Conservation (phyloP, 2,888 invertebrate species). For the Branchipolynoe longqiensis region DNA sequence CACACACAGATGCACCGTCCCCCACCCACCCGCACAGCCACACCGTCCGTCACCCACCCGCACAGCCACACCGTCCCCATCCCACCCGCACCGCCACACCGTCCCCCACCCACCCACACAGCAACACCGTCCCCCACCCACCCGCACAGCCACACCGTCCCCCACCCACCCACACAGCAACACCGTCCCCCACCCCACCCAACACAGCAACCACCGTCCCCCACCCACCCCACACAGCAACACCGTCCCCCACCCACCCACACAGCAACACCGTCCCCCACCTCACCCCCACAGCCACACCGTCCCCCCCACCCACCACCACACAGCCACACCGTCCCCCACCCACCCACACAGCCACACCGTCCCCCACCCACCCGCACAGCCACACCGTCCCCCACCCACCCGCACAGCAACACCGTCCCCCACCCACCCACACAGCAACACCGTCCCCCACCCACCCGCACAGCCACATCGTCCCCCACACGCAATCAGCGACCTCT, state of each 20-base stretch:
- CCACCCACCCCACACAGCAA: not conserved
- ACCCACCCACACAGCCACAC: not conserved
- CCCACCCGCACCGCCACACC: not conserved
- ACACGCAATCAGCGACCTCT: not conserved
- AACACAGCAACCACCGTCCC: not conserved
- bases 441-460: not conserved
- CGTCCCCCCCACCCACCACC: not conserved
- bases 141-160: not conserved
- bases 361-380: no score
- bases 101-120: not conserved
- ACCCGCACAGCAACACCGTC: not conserved
- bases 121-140: not conserved
- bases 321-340: not conserved
- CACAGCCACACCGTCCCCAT: not conserved
- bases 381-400: not conserved
- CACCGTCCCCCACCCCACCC: not conserved
- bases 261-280: not conserved
- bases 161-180: not conserved
- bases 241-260: slow-evolving; percentile 13
- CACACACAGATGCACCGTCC: not conserved
- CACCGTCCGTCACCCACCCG: not conserved
- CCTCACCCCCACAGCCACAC: not conserved
- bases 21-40: not conserved
- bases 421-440: slow-evolving; percentile 3
- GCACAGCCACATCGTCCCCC: not conserved